Percentiles rank a stretch among this genome's conserved stretches.
phyloP scores from a whole-genome alignment of 1,140 invertebrate genomes.

The Solenopsis invicta region DNA sequence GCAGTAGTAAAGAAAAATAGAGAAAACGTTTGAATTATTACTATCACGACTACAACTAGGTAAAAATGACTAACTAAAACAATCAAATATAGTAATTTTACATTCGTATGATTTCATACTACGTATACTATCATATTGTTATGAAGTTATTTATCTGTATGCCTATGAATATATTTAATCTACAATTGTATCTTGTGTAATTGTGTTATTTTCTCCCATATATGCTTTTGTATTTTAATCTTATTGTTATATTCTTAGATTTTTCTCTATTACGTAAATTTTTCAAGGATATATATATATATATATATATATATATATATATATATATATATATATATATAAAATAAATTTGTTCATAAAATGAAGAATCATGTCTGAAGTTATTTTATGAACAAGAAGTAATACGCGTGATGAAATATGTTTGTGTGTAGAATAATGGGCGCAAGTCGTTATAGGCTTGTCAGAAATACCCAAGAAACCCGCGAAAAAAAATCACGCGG shows the following conservation, averaged over 20 bases:
- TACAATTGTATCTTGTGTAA: background rate
- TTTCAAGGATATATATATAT: background rate
- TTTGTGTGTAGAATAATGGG: constrained; percentile 54
- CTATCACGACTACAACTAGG: background rate
- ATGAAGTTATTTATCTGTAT: background rate
- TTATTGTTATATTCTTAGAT: background rate
- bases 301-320: background rate
- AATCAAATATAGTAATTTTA: constrained; percentile 7
- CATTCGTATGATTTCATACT: background rate
- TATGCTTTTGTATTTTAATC: background rate
- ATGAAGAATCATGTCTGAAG: background rate
- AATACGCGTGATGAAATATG: constrained; percentile 14
- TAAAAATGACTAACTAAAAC: background rate
- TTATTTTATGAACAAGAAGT: constrained; percentile 38
- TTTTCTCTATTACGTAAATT: background rate
- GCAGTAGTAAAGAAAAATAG: background rate
- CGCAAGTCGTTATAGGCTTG: constrained; percentile 34
- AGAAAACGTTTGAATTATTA: background rate
- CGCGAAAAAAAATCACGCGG: constrained; percentile 55
- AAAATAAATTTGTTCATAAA: constrained; percentile 4
- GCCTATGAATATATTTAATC: background rate
- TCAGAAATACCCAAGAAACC: constrained; percentile 51
- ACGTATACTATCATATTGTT: constrained; percentile 17
- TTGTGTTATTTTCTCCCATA: background rate
- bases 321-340: too few species aligned